phyloP scores from a whole-genome alignment of 2,113 vertebrate species.

The Bungarus multicinctus region DNA sequence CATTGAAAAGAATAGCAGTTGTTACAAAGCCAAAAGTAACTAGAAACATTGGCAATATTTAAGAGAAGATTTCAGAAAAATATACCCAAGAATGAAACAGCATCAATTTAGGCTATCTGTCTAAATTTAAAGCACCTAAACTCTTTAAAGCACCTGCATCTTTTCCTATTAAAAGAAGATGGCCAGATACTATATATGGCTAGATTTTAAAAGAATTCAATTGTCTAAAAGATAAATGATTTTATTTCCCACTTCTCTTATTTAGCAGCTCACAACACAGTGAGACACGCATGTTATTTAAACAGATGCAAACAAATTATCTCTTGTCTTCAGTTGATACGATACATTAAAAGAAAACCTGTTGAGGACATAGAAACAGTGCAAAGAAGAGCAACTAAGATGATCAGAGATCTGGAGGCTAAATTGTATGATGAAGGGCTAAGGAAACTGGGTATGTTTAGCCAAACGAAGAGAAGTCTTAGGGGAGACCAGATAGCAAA shows the following conservation, averaged over 20 bases:
- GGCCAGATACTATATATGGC: background rate
- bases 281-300: background rate
- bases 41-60: background rate
- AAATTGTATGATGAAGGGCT: background rate
- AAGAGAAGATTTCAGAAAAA: background rate
- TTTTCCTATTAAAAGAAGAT: background rate
- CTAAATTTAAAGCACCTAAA: background rate
- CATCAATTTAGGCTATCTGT: background rate
- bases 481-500: background rate
- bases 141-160: background rate
- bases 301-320: background rate
- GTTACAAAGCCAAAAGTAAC: background rate
- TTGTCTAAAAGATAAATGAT: background rate
- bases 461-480: background rate
- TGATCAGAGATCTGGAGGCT: background rate
- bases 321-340: background rate
- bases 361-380: background rate
- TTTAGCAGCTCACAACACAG: background rate
- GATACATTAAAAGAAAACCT: background rate
- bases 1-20: background rate
- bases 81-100: background rate
- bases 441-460: background rate
- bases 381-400: background rate
- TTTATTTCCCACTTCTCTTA: background rate
- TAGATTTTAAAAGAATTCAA: background rate